Evolutionary conservation across 2,797 vertebrate species (phyloP), one percentile per base, ranked within the genome.

Genomic region (Diplodus sargus): DNA sequence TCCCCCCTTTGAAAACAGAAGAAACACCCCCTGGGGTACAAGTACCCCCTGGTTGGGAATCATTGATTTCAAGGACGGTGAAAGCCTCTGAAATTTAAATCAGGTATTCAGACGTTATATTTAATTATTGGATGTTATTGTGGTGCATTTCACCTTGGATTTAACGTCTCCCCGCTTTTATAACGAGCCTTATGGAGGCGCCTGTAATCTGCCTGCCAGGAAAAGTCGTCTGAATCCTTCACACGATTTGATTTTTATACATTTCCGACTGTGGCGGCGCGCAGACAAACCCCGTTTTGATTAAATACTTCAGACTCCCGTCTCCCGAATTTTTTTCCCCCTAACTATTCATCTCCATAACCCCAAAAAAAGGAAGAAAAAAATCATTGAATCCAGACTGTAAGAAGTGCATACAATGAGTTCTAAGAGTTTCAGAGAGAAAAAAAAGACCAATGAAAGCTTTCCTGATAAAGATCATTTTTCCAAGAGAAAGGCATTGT

Each of bases 391-490:
- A 83, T 77, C 57, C 49, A 34, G 74, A 74, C 52, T 22, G 62
- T 85, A 69, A 75, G 70, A 78, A 83, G 59, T 14, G 6, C 62
- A 48, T 12, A 88, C 67, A 89, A 85, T 79, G 65, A 87, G 42
- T 66, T 89, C 85, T 76, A 67, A 85, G 81, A 86, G 79, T 83
- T 86, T 75, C 54, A 73, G 47, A 83, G 74, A 81, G 62, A 64
- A 85, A 82, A 76, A 58, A 39, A 39, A 85, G 75, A 58, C 39
- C 79, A 86, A 73, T 82, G 76, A 88, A 82, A 81, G 76, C 58
- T 4, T 39, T 12, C 15, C 11, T 1, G 89, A 93, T 92, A 88
- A 85, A 74, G 74, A 92, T 92, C 73, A 45, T 84, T 79, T 47
- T 85, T 82, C 77, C 23, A 47, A 79, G 72, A 80, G 82, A 87